Percentiles rank a stretch among this genome's conserved stretches.
phyloP scores from a whole-genome alignment of 2,888 invertebrate species.

The Troides helena region DNA sequence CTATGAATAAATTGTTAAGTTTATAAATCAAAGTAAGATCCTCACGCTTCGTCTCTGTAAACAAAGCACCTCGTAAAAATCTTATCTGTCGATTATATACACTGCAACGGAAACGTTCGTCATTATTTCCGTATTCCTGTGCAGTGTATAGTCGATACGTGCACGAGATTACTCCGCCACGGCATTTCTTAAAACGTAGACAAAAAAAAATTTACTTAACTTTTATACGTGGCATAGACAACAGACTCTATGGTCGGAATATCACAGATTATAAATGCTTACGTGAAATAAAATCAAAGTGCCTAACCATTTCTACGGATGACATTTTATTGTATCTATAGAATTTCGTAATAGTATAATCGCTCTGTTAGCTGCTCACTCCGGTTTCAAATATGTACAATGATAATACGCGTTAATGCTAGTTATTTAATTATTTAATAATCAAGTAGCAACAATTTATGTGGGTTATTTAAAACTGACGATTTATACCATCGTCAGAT shows the following conservation, averaged over 20 bases:
- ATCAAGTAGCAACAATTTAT: conserved; percentile 24
- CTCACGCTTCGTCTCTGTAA: conserved; percentile 7
- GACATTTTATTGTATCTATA: conserved; percentile 12
- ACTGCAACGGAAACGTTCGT: background rate
- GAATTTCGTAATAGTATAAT: conserved; percentile 17
- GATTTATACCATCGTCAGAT: background rate
- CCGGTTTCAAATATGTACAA: conserved; percentile 15
- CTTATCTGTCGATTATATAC: background rate
- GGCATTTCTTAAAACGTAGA: background rate
- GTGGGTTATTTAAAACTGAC: conserved; percentile 20
- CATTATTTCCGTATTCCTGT: background rate
- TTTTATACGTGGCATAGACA: background rate
- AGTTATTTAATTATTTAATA: conserved; percentile 20
- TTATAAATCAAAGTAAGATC: conserved; percentile 4
- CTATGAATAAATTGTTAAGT: background rate
- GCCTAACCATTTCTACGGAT: conserved; percentile 16
- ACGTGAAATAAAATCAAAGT: conserved; percentile 19
- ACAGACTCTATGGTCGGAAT: background rate
- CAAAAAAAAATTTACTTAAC: background rate
- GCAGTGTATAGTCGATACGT: background rate
- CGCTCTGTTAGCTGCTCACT: conserved; percentile 11
- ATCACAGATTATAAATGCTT: conserved; percentile 3
- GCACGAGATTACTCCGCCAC: background rate
- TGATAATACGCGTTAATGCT: conserved; percentile 9
- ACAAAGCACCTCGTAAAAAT: background rate